phyloP scores from a whole-genome alignment of 2,113 vertebrate genomes.

The Eira barbara region DNA sequence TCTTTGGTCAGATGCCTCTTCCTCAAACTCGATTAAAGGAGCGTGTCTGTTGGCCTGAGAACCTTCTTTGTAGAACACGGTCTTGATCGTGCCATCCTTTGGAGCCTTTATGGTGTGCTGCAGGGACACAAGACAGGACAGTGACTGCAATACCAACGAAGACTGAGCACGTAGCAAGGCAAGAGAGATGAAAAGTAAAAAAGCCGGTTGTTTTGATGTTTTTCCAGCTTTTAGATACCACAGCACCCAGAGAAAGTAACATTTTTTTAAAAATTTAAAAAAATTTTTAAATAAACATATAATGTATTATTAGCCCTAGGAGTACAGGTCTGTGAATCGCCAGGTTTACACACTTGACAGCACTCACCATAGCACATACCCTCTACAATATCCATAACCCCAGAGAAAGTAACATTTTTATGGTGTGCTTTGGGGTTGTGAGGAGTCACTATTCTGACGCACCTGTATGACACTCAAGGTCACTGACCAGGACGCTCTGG shows the following conservation, averaged over 20 bases:
- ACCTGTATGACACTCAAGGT: background rate
- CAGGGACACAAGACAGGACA: slow-evolving; percentile 48
- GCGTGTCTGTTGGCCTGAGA: slow-evolving; percentile 92
- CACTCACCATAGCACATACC: no score
- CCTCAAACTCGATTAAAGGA: slow-evolving; percentile 88
- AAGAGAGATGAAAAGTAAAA: background rate
- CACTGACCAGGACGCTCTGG: background rate
- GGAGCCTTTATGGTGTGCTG: slow-evolving; percentile 95
- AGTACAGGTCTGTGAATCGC: no score
- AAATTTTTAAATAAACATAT: no score
- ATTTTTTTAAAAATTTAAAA: background rate
- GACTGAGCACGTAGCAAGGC: background rate
- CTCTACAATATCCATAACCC: no score
- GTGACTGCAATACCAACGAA: rapidly evolving
- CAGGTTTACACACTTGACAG: no score
- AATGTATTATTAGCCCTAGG: no score
- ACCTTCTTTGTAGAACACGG: slow-evolving; percentile 92
- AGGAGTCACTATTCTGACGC: background rate
- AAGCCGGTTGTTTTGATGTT: background rate
- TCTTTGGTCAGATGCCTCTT: slow-evolving; percentile 83
- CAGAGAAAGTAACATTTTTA: background rate
- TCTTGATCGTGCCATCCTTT: slow-evolving; percentile 91
- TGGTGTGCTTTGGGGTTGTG: background rate
- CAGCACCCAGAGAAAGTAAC: background rate
- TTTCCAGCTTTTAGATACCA: background rate